These are phyloP conservation scores for Drosophila cognata DNA, from an alignment of 2,888 invertebrate genomes.

Conservation along the genomic window DNA sequence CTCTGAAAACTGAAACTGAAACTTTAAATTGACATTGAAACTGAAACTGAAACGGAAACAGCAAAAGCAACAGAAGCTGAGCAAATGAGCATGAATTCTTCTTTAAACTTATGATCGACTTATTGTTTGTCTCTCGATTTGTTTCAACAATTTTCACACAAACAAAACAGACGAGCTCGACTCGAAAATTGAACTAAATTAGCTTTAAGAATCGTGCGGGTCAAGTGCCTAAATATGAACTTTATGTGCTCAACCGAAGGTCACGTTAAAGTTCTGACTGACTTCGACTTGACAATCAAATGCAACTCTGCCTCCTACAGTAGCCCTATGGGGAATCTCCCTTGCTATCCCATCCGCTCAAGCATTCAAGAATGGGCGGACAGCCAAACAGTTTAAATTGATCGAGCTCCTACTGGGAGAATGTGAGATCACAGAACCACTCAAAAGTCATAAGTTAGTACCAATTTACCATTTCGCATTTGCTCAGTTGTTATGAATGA, in stretches of 20 bases:
- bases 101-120: background rate
- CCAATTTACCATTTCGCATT: background rate
- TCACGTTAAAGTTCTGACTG: background rate
- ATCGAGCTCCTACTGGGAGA: background rate
- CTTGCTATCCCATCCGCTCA: background rate
- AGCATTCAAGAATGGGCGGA: background rate
- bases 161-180: background rate
- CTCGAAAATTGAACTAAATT: background rate
- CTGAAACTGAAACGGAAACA: slow-evolving; percentile 3
- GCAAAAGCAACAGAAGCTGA: background rate
- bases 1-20: background rate
- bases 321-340: background rate
- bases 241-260: background rate
- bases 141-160: background rate
- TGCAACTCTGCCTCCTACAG: background rate
- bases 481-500: background rate
- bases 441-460: background rate
- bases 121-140: background rate
- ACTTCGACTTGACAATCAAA: background rate
- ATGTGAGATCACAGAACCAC: background rate
- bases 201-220: background rate
- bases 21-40: slow-evolving; percentile 1
- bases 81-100: background rate
- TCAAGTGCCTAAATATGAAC: background rate
- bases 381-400: background rate